Evolutionary conservation across 1,140 invertebrate species (phyloP).

Genomic region (Drosophila dunni): DNA sequence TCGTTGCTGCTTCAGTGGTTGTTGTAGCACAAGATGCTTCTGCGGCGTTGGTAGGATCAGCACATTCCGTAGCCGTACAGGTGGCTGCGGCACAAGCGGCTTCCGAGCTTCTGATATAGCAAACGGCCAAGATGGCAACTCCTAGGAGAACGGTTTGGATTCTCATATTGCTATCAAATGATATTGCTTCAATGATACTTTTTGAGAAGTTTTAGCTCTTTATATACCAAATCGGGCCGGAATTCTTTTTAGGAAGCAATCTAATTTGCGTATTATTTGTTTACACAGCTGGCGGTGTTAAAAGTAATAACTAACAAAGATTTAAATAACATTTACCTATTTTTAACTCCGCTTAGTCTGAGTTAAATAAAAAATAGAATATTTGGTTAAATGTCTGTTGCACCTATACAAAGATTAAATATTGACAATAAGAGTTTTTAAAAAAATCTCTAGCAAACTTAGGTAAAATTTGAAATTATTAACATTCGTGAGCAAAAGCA

Average conservation of each 20-base stretch:
- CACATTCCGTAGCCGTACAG: slow-evolving; percentile 2
- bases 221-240: slow-evolving; percentile 3
- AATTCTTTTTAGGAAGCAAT: not conserved
- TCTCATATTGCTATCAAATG: slow-evolving; percentile 14
- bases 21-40: slow-evolving; percentile 1
- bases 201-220: not conserved
- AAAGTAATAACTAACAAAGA: not conserved
- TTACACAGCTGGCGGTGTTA: slow-evolving; percentile 2
- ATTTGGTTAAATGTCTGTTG: no score
- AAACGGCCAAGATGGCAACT: slow-evolving; percentile 9
- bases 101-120: slow-evolving; percentile 6
- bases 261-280: not conserved
- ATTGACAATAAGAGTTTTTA: no score
- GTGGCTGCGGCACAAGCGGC: slow-evolving; percentile 3
- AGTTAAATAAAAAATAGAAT: no score
- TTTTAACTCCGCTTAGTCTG: no score
- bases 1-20: not conserved
- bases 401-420: no score
- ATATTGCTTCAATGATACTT: slow-evolving; percentile 10
- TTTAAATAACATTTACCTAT: no score
- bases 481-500: no score
- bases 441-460: no score
- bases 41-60: not conserved
- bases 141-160: slow-evolving; percentile 16
- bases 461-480: no score